Conservation (phyloP, 2,888 invertebrate species). For the Apamea crenata region DNA sequence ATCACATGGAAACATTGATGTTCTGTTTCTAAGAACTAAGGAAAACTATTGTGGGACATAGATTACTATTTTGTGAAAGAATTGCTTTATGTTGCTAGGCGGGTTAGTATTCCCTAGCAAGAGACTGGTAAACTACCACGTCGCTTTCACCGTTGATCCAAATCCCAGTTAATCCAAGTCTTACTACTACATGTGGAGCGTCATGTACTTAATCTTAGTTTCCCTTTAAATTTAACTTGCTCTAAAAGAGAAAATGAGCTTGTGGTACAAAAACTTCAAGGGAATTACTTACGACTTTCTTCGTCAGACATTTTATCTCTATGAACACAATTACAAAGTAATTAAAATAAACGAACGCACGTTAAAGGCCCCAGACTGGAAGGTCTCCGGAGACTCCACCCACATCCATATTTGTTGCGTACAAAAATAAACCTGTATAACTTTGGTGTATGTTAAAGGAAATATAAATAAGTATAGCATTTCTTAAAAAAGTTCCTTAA, state of each 20-base stretch:
- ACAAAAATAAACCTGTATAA: no score
- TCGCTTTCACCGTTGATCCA: slow-evolving; percentile 11
- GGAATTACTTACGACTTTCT: background rate
- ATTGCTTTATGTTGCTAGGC: background rate
- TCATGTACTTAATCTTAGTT: slow-evolving; percentile 35
- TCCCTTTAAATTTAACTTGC: slow-evolving; percentile 13
- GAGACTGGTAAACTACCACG: slow-evolving; percentile 8
- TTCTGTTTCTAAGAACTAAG: slow-evolving; percentile 26
- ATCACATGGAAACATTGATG: slow-evolving; percentile 26
- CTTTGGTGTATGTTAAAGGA: background rate
- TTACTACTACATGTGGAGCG: slow-evolving; percentile 22
- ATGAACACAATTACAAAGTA: background rate
- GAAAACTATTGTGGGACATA: slow-evolving; percentile 1
- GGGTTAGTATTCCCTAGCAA: background rate
- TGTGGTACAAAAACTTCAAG: slow-evolving; percentile 1
- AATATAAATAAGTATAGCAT: background rate
- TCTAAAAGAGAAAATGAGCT: slow-evolving; percentile 4
- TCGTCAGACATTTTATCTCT: background rate
- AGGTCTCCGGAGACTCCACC: background rate
- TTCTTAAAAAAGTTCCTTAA: background rate
- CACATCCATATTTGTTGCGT: background rate
- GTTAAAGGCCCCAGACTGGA: background rate
- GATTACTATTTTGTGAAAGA: background rate
- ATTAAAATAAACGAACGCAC: background rate
- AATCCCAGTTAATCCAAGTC: slow-evolving; percentile 43